Evolutionary conservation across 1,140 invertebrate genomes (phyloP).

Genomic region (Choristoneura fumiferana): DNA sequence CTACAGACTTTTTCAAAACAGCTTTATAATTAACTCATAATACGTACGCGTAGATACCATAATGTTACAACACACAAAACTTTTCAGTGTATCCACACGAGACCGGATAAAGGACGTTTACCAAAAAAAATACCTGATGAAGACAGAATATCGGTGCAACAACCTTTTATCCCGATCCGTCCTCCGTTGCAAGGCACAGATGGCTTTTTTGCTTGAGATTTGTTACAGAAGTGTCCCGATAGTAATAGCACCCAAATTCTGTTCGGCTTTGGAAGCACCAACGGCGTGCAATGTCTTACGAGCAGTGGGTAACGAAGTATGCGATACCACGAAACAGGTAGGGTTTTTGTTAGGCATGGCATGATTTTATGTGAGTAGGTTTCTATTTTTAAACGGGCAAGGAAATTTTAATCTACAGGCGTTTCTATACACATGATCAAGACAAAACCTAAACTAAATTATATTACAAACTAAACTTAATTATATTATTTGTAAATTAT

Average conservation of each 20-base stretch:
- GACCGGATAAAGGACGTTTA: constrained; percentile 64
- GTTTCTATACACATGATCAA: too few relatives aligned
- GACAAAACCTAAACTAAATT: too few relatives aligned
- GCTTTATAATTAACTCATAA: too few relatives aligned
- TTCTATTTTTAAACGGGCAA: constrained; percentile 21
- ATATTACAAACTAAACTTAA: too few relatives aligned
- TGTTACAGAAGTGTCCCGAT: background rate
- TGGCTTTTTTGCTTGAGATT: constrained; percentile 50
- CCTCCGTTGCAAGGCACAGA: constrained; percentile 78
- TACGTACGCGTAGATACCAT: too few relatives aligned
- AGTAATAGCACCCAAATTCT: constrained; percentile 78
- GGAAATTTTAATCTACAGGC: too few relatives aligned
- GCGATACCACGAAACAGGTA: constrained; percentile 51
- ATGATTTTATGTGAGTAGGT: constrained; percentile 5
- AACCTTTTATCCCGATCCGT: constrained; percentile 76
- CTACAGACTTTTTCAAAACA: too few relatives aligned
- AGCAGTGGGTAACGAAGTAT: constrained; percentile 65
- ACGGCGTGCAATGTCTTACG: constrained; percentile 83
- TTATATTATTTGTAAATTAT: too few relatives aligned
- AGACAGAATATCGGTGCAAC: constrained; percentile 82
- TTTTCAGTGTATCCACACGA: background rate
- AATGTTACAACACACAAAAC: constrained; percentile 4
- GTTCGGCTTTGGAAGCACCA: constrained; percentile 85
- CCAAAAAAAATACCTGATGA: constrained; percentile 80
- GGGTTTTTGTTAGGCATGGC: background rate